These are phyloP conservation scores for Caenorhabditis sp. DNA, from an alignment of 2,888 invertebrate species.

Conservation along the genomic window DNA sequence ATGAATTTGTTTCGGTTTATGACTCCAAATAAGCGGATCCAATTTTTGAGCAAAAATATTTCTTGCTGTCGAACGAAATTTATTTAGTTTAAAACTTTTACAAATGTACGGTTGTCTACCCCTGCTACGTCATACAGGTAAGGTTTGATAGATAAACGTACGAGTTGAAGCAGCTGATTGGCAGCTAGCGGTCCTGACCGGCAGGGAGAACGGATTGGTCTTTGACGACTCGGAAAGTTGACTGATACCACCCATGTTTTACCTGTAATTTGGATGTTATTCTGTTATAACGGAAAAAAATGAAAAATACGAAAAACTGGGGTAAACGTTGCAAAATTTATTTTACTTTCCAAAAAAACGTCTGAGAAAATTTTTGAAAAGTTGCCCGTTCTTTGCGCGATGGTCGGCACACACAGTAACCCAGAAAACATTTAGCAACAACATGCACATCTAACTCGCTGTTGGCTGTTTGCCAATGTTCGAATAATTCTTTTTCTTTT, in stretches of 20 bases:
- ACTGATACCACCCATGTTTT: constrained; percentile 62
- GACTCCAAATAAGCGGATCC: no score
- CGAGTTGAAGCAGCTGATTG: constrained; percentile 21
- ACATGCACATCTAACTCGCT: constrained; percentile 41
- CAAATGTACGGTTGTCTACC: no score
- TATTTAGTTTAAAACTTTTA: no score
- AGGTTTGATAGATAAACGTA: constrained; percentile 9
- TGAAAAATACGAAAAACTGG: background rate
- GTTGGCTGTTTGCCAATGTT: constrained; percentile 32
- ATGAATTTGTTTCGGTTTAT: no score
- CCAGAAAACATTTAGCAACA: constrained; percentile 13
- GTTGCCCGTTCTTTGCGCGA: constrained; percentile 32
- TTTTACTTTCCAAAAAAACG: background rate
- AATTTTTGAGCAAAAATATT: no score
- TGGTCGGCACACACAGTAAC: constrained; percentile 38
- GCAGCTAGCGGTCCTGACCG: constrained; percentile 58
- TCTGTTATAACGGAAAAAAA: background rate
- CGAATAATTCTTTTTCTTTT: constrained; percentile 15
- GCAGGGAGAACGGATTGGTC: constrained; percentile 64
- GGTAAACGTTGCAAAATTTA: no score
- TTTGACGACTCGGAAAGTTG: constrained; percentile 59
- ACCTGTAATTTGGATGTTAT: constrained; percentile 10
- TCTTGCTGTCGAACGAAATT: no score
- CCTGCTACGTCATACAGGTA: no score
- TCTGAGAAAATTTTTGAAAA: background rate